Conservation (phyloP, 2,113 vertebrate genomes). For the Sardina pilchardus region DNA sequence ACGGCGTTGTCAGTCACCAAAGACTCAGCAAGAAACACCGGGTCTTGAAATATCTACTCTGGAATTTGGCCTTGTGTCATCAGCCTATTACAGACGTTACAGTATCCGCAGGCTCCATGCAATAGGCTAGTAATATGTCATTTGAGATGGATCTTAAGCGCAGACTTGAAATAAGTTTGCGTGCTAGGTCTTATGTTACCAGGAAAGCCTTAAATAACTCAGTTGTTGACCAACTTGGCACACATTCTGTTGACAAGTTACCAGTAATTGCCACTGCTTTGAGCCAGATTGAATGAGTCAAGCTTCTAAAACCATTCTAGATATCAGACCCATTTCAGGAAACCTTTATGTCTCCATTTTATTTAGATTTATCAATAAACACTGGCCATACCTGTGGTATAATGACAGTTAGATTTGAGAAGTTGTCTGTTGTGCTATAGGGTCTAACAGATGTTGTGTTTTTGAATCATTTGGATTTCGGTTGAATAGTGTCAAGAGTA, state of each 20-base stretch:
- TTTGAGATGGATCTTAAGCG: background rate
- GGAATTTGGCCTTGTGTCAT: conserved; percentile 2
- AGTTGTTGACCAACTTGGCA: background rate
- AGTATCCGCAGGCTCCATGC: background rate
- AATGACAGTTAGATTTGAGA: background rate
- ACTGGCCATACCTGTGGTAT: background rate
- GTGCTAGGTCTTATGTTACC: background rate
- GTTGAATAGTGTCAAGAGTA: conserved; percentile 50
- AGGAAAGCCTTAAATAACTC: conserved; percentile 6
- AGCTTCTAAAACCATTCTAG: background rate
- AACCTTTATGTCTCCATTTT: background rate
- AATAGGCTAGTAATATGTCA: background rate
- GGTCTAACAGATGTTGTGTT: background rate
- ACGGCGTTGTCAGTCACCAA: background rate
- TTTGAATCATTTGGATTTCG: background rate
- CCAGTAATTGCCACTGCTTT: background rate
- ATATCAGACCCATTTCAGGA: background rate
- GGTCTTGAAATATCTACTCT: background rate
- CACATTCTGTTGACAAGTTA: background rate
- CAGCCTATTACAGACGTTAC: background rate
- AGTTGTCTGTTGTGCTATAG: background rate
- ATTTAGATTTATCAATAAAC: background rate
- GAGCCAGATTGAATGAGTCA: conserved; percentile 28
- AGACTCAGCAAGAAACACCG: background rate
- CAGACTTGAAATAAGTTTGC: conserved; percentile 4